Conservation (phyloP, 2,888 invertebrate species). For the Psylliodes chrysocephalus region DNA sequence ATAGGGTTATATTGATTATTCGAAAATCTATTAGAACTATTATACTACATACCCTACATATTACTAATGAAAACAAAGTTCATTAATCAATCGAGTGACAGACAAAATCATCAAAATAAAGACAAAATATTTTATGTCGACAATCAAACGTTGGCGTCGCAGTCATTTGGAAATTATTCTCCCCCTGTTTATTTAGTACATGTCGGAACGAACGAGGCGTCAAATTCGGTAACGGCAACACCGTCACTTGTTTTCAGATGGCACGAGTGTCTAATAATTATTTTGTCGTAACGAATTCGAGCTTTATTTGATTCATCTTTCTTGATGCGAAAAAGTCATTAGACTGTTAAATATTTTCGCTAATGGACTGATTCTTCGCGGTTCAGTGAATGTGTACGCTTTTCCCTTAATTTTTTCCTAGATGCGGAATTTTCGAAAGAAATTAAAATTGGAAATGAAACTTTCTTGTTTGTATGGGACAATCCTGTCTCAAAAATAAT, state of each 20-base stretch:
- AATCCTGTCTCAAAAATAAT: too few species aligned
- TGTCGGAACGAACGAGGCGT: conserved; percentile 4
- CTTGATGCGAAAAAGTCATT: conserved; percentile 17
- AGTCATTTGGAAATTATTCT: conserved; percentile 3
- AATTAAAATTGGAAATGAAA: too few species aligned
- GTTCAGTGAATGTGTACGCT: neutral
- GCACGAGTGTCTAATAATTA: conserved; percentile 32
- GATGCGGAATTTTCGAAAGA: too few species aligned
- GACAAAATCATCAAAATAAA: neutral
- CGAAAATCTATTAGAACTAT: too few species aligned
- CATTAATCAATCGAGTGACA: neutral
- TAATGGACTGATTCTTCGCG: conserved; percentile 2
- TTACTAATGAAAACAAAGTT: neutral
- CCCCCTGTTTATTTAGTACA: conserved; percentile 9
- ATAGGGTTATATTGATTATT: too few species aligned
- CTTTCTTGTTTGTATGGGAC: too few species aligned
- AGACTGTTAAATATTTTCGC: conserved; percentile 19
- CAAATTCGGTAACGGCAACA: conserved; percentile 43
- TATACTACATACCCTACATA: too few species aligned
- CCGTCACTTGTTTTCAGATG: conserved; percentile 59
- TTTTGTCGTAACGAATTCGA: conserved; percentile 23
- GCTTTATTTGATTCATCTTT: conserved; percentile 17
- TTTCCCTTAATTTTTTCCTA: neutral
- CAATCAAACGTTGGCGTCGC: neutral
- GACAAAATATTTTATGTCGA: neutral